Base-by-base conservation (phyloP, 2,888 invertebrate genomes). In the Lasius fuliginosus region DNA sequence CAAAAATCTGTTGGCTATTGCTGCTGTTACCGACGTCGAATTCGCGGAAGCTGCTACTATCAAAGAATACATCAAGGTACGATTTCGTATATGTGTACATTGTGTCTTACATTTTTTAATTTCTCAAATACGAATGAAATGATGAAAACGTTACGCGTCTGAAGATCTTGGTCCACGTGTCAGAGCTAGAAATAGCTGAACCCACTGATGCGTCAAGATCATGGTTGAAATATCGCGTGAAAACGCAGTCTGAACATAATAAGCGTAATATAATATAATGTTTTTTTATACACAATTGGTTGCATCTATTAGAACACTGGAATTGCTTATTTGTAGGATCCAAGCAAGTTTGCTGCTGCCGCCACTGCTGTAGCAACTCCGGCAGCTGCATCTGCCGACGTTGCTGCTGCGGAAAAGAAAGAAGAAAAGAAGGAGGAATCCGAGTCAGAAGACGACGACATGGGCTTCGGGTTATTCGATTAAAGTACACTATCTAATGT, bases 401-500 rank as follows among this genome's bases (percentile, higher is more conserved):
- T 96, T 87, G 96, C 96, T 76, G 96, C 97, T 87, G 97, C 97
- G 92, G 97, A 97, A 94, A 97, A 98, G 94, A 97, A 97, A 92
- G 98, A 96, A 89, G 95, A 96, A 83, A 96, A 96, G 93, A 96
- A 96, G 90, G 96, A 98, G 93, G 98, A 97, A 84, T 96, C 97
- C 8, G 97, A 97, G 94, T 97, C 97, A 87, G 98, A 98, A 90
- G 97, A 97, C 93, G 99, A 99, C 92, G 99, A 99, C 95, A 99
- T 99, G 99, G 99, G 99, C 95, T 99, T 99, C 95, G 99, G 99
- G 95, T 97, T 98, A 36, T 98, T 98, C 94, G 98, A 98, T 95
- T 98, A 98, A 96, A 91, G 62, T 56, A 60, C 67, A 46, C 67
- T 60, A 6, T 53, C 49, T 71, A n/a, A 36, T 12, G 46, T 46